A percentile compares a stretch with the other conserved stretches of the same genome.
phyloP scores from a whole-genome alignment of 2,888 invertebrate genomes.

The Nomada goodeniana region DNA sequence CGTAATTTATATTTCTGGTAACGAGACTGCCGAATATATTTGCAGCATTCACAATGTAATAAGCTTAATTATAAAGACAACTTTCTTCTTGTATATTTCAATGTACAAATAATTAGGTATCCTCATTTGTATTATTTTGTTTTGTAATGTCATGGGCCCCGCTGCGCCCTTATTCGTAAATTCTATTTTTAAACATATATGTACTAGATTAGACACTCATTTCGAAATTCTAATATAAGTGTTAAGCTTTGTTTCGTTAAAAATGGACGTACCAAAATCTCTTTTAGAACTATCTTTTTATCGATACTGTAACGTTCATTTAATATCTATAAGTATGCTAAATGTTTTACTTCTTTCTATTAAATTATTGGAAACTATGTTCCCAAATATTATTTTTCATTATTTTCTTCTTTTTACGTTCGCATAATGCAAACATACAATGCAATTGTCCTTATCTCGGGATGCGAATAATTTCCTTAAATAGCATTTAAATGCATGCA shows the following conservation, averaged over 20 bases:
- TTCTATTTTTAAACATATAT: conserved; percentile 31
- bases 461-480: not conserved
- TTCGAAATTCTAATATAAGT: conserved; percentile 5
- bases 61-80: not conserved
- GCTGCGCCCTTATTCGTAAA: conserved; percentile 19
- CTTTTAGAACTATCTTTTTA: not conserved
- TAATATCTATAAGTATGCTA: not conserved
- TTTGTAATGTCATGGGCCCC: conserved; percentile 25
- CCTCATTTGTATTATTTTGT: conserved; percentile 15
- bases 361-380: not conserved
- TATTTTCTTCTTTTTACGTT: no score
- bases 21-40: not conserved
- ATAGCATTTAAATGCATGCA: not conserved
- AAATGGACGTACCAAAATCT: not conserved
- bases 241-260: not conserved
- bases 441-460: no score
- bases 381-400: not conserved
- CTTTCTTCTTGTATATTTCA: conserved; percentile 3
- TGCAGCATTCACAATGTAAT: not conserved
- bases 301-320: not conserved
- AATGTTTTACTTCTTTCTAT: not conserved
- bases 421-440: no score
- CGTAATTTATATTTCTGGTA: not conserved
- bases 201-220: conserved; percentile 34
- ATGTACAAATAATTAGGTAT: conserved; percentile 13